Percentiles rank a stretch among this genome's conserved stretches.
Evolutionary conservation across 2,797 vertebrate genomes (phyloP).

Genomic region (Enteromius radiatus): DNA sequence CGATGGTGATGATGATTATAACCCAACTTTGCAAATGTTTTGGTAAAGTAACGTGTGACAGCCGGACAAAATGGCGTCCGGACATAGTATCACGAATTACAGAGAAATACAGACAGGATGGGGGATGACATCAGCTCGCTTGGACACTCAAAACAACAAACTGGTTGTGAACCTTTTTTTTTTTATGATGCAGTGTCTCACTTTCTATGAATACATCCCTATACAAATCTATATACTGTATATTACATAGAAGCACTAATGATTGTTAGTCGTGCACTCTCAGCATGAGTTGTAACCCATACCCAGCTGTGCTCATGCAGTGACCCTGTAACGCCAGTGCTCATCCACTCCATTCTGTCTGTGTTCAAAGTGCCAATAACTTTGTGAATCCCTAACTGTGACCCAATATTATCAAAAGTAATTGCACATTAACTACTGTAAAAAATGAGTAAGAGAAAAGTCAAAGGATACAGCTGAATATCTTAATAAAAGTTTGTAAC

Average conservation of each 20-base stretch:
- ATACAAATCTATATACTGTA: constrained; percentile 81
- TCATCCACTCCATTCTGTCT: constrained; percentile 76
- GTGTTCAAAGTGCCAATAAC: constrained; percentile 92
- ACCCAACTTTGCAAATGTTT: constrained; percentile 51
- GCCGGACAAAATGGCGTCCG: constrained; percentile 21
- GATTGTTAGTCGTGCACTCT: constrained; percentile 83
- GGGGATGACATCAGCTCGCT: constrained; percentile 38
- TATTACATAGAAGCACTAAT: constrained; percentile 82
- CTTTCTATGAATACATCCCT: constrained; percentile 72
- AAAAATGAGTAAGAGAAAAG: constrained; percentile 80
- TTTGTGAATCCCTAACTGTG: constrained; percentile 90
- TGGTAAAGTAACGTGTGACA: constrained; percentile 34
- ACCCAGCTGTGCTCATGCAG: constrained; percentile 62
- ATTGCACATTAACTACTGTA: constrained; percentile 95
- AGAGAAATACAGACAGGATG: constrained; percentile 49
- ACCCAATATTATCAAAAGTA: constrained; percentile 87
- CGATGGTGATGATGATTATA: constrained; percentile 17
- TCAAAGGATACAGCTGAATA: constrained; percentile 83
- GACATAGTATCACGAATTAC: constrained; percentile 34
- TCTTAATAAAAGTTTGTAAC: constrained; percentile 94
- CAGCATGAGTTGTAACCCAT: constrained; percentile 85
- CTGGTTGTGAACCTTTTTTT: constrained; percentile 41
- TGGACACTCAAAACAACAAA: constrained; percentile 46
- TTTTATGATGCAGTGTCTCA: constrained; percentile 64
- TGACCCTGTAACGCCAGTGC: constrained; percentile 80